These are phyloP conservation scores for Apamea anceps DNA, from an alignment of 2,888 invertebrate species.

Conservation along the genomic window DNA sequence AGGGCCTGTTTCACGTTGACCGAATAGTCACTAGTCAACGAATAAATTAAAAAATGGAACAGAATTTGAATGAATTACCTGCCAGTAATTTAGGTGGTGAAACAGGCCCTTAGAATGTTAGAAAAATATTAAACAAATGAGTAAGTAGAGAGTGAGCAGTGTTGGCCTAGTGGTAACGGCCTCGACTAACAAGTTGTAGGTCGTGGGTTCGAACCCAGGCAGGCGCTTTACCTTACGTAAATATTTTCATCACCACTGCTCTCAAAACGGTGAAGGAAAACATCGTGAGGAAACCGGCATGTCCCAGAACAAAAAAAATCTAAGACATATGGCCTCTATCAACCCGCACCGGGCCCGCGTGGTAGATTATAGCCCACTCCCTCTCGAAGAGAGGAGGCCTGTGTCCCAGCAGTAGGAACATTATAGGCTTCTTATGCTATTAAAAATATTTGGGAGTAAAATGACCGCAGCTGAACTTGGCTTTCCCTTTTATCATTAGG, in stretches of 20 bases:
- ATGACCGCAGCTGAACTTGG: conserved; percentile 5
- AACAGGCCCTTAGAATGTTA: not conserved
- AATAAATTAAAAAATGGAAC: not conserved
- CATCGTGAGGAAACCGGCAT: not conserved
- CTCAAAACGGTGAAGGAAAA: not conserved
- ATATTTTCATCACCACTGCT: not conserved
- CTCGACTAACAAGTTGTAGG: not conserved
- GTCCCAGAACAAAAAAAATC: not conserved
- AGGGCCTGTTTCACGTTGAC: not conserved
- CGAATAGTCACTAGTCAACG: not conserved
- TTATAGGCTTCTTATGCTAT: too few species aligned
- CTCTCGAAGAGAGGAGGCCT: too few species aligned
- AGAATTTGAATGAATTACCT: not conserved
- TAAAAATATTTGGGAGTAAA: not conserved
- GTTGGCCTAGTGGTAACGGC: not conserved
- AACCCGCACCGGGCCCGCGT: not conserved
- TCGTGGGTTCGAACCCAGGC: not conserved
- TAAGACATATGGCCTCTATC: too few species aligned
- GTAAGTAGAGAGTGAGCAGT: not conserved
- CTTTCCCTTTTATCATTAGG: conserved; percentile 2
- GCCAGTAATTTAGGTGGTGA: not conserved
- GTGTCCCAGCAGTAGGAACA: too few species aligned
- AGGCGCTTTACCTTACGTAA: too few species aligned
- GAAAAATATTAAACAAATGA: not conserved
- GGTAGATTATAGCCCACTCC: not conserved